phyloP scores from a whole-genome alignment of 2,113 vertebrate species.

The Australoheros scitulus region DNA sequence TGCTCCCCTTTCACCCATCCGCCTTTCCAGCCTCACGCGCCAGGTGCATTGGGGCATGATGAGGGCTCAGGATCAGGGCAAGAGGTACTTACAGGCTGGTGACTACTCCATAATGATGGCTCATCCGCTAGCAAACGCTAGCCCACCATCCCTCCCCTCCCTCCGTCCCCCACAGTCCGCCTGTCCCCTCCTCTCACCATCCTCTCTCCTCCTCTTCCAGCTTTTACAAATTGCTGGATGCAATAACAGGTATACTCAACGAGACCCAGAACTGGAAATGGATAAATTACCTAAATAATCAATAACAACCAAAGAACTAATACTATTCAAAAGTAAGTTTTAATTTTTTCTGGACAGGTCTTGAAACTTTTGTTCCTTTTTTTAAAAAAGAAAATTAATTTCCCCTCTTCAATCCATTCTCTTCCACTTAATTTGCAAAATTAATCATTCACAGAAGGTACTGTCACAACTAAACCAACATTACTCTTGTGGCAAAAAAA shows the following conservation, averaged over 20 bases:
- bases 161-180: not conserved
- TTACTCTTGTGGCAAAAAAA: not conserved
- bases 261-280: not conserved
- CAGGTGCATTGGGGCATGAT: not conserved
- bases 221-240: constrained; percentile 26
- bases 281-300: not conserved
- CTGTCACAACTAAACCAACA: not conserved
- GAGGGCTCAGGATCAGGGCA: not conserved
- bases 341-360: not conserved
- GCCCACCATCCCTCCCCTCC: constrained; percentile 1
- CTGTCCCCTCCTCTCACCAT: constrained; percentile 1
- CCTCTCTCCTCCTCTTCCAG: not conserved
- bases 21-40: not conserved
- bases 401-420: not conserved
- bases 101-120: constrained; percentile 41
- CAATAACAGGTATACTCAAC: not conserved
- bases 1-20: not conserved
- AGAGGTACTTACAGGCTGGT: constrained; percentile 60
- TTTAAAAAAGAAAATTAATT: not conserved
- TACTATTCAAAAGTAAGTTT: not conserved
- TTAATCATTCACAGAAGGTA: not conserved
- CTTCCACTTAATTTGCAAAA: not conserved
- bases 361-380: not conserved
- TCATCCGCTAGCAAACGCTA: constrained; percentile 24
- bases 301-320: not conserved